A percentile compares a stretch with the other conserved stretches of the same genome.
phyloP scores from a whole-genome alignment of 2,797 vertebrate species.

The Cetoscarus ocellatus region DNA sequence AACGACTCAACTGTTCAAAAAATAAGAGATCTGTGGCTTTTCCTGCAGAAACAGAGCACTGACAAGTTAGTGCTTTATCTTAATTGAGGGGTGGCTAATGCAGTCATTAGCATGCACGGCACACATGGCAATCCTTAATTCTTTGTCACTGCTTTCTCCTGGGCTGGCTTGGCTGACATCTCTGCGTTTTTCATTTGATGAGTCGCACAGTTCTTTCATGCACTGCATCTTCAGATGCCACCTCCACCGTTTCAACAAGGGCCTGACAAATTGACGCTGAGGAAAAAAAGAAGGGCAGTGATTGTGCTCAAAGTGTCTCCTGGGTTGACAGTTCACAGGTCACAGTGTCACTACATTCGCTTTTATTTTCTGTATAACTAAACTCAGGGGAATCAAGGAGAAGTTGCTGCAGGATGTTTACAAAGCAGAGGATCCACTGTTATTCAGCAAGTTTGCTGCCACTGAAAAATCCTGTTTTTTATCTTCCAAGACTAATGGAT shows the following conservation, averaged over 20 bases:
- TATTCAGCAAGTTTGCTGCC: neutral
- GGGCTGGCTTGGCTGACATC: constrained; percentile 71
- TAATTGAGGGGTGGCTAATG: constrained; percentile 79
- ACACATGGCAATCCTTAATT: constrained; percentile 70
- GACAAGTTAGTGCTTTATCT: constrained; percentile 72
- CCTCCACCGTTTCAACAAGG: constrained; percentile 59
- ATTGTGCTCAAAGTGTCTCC: constrained; percentile 15
- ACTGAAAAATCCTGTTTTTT: neutral
- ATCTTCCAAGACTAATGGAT: neutral
- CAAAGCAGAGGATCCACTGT: neutral
- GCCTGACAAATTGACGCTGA: constrained; percentile 46
- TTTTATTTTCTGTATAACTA: constrained; percentile 10
- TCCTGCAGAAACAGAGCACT: constrained; percentile 68
- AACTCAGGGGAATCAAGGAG: constrained; percentile 14
- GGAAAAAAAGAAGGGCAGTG: constrained; percentile 10
- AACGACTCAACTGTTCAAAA: constrained; percentile 77
- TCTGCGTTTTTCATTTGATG: constrained; percentile 73
- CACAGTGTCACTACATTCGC: neutral
- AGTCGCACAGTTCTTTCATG: constrained; percentile 64
- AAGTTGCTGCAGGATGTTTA: constrained; percentile 14
- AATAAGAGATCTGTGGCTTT: constrained; percentile 68
- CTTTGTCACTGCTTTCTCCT: constrained; percentile 77
- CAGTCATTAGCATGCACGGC: constrained; percentile 77
- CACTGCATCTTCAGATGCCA: constrained; percentile 55
- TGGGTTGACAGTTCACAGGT: constrained; percentile 32